Evolutionary conservation across 2,888 invertebrate species (phyloP).

Genomic region (Harmothoe impar): DNA sequence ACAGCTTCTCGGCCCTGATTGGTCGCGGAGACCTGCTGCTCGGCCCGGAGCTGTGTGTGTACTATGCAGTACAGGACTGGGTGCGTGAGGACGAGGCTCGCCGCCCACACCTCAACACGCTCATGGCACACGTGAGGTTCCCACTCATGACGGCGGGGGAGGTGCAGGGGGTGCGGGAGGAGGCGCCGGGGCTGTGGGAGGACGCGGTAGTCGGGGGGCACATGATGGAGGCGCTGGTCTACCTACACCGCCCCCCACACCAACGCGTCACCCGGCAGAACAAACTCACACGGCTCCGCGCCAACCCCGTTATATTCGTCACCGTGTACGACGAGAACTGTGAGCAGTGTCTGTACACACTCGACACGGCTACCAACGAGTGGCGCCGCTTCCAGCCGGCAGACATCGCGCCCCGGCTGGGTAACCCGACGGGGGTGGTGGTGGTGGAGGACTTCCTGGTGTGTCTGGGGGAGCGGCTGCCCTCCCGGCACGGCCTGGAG

Average conservation of each 20-base stretch:
- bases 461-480: slow-evolving; percentile 32
- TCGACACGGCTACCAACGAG: slow-evolving; percentile 3
- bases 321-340: slow-evolving; percentile 41
- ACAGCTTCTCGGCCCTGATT: neutral
- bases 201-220: neutral
- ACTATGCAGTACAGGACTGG: slow-evolving; percentile 73
- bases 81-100: slow-evolving; percentile 72
- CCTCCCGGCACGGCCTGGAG: slow-evolving; percentile 31
- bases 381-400: slow-evolving; percentile 20
- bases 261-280: slow-evolving; percentile 40
- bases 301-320: slow-evolving; percentile 40
- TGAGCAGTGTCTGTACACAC: slow-evolving; percentile 31
- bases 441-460: slow-evolving; percentile 51
- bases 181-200: slow-evolving; percentile 27
- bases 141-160: slow-evolving; percentile 78
- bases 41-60: slow-evolving; percentile 77
- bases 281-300: slow-evolving; percentile 27
- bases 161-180: slow-evolving; percentile 72
- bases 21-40: slow-evolving; percentile 72
- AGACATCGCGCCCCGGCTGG: neutral
- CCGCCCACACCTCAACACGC: neutral
- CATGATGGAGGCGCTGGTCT: slow-evolving; percentile 55
- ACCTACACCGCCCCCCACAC: slow-evolving; percentile 34
- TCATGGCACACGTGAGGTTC: slow-evolving; percentile 77
- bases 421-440: slow-evolving; percentile 38